phyloP scores from a whole-genome alignment of 2,797 vertebrate genomes.

The Phataginus tetradactyla region DNA sequence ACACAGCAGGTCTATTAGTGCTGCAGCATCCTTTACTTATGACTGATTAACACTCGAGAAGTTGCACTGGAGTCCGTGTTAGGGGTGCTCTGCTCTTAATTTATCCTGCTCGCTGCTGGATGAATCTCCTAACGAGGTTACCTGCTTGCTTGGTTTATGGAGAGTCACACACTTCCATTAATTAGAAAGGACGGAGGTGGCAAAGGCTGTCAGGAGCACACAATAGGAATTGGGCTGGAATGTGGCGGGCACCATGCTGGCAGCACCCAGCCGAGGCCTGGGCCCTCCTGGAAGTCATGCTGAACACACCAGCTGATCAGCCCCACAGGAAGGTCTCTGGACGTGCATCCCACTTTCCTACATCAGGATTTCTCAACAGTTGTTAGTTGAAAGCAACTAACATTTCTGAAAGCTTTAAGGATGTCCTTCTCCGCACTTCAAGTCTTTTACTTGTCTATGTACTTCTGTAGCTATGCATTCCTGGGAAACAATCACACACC shows the following conservation, averaged over 20 bases:
- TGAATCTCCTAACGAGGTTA: conserved; percentile 58
- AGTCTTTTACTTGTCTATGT: background rate
- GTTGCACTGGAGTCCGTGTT: background rate
- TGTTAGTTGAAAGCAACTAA: background rate
- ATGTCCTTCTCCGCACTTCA: background rate
- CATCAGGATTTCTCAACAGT: background rate
- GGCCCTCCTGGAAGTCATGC: background rate
- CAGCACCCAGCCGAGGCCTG: background rate
- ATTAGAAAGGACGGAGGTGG: conserved; percentile 25
- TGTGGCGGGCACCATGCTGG: accelerated
- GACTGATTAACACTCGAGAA: conserved; percentile 27
- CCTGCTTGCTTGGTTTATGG: conserved; percentile 22
- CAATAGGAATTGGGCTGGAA: background rate
- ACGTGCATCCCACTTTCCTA: accelerated
- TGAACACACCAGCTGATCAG: accelerated
- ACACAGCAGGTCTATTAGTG: background rate
- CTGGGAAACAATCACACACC: background rate
- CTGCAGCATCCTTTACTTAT: background rate
- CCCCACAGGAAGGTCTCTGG: background rate
- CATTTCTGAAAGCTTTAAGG: background rate
- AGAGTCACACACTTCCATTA: conserved; percentile 42
- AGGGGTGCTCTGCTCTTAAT: conserved; percentile 1
- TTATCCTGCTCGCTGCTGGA: background rate
- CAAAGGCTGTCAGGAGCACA: background rate
- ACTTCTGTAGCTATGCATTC: background rate